Evolutionary conservation across 2,113 vertebrate species (phyloP).

Genomic region (Dinomys branickii): DNA sequence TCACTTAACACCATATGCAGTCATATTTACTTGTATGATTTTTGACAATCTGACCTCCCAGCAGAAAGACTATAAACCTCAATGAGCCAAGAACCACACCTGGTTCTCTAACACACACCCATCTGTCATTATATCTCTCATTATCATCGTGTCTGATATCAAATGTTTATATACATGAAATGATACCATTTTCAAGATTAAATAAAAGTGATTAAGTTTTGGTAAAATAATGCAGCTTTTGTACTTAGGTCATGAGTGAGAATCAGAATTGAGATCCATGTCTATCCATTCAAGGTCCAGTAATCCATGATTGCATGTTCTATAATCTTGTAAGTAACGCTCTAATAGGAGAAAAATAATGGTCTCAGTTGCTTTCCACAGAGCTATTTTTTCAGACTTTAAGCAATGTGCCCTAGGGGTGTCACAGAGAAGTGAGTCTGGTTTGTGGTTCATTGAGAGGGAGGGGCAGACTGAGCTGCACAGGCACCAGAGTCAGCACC

Average conservation of each 20-base stretch:
- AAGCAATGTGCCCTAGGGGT: neutral
- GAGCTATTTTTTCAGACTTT: neutral
- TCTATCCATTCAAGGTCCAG: neutral
- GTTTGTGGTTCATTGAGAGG: conserved; percentile 48
- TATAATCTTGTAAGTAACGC: conserved; percentile 23
- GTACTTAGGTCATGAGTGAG: neutral
- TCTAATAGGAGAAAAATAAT: neutral
- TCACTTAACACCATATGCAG: neutral
- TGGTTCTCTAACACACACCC: neutral
- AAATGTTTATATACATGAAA: neutral
- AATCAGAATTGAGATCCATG: neutral
- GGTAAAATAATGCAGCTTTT: neutral
- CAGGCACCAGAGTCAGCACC: conserved; percentile 63
- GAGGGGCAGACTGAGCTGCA: neutral
- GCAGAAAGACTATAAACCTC: neutral
- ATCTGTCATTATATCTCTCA: neutral
- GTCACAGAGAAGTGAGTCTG: neutral
- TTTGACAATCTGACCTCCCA: neutral
- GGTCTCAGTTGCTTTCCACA: neutral
- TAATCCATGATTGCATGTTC: neutral
- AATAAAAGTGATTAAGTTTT: neutral
- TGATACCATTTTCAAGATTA: neutral
- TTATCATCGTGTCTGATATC: neutral
- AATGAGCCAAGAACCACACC: neutral
- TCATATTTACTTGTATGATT: neutral